Percentiles rank a stretch among this genome's conserved stretches.
Conservation (phyloP, 2,888 invertebrate genomes). For the Beris chalybata region DNA sequence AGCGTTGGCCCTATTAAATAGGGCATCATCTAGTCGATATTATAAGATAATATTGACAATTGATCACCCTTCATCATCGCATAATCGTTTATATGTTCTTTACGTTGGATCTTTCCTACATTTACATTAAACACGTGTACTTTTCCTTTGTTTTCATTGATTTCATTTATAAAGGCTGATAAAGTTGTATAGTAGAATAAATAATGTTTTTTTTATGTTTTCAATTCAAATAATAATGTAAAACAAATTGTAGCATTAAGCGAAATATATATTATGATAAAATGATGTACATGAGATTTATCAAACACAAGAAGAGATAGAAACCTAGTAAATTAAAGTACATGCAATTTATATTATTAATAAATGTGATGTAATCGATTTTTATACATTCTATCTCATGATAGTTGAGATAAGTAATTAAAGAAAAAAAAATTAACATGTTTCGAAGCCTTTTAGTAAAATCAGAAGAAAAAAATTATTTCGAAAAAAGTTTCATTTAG, state of each 20-base stretch:
- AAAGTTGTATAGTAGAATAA: slow-evolving; percentile 13
- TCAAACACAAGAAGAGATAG: slow-evolving; percentile 9
- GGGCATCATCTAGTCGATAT: slow-evolving; percentile 26
- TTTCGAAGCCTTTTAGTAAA: slow-evolving; percentile 29
- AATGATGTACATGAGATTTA: slow-evolving; percentile 9
- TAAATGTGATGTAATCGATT: slow-evolving; percentile 34
- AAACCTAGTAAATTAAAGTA: slow-evolving; percentile 10
- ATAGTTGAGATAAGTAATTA: slow-evolving; percentile 24
- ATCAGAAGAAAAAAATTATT: slow-evolving; percentile 4
- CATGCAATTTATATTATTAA: slow-evolving; percentile 25
- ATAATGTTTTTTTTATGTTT: background rate
- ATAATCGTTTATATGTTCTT: background rate
- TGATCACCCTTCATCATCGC: slow-evolving; percentile 17
- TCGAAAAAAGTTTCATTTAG: too few relatives aligned
- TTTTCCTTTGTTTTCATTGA: background rate
- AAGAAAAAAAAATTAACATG: slow-evolving; percentile 15
- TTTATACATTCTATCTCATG: slow-evolving; percentile 32
- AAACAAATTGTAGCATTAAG: background rate
- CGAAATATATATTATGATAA: slow-evolving; percentile 5
- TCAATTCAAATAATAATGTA: background rate
- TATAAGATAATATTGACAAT: slow-evolving; percentile 20
- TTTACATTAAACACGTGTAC: too few relatives aligned
- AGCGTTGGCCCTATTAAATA: slow-evolving; percentile 52
- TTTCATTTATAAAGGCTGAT: slow-evolving; percentile 16
- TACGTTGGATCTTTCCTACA: background rate